Conservation (phyloP, 2,888 invertebrate genomes). For the Plagiodera versicolora region DNA sequence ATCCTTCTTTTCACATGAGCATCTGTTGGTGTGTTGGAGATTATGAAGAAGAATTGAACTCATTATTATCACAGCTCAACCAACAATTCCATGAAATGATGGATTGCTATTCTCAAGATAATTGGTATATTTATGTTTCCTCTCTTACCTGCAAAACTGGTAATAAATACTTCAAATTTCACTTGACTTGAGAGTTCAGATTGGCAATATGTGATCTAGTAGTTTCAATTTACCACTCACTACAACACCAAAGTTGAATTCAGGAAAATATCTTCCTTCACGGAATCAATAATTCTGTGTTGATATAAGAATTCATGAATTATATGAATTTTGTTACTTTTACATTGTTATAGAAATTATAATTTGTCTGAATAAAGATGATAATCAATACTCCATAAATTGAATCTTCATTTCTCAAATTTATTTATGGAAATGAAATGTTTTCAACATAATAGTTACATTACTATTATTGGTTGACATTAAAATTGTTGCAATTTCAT, state of each 20-base stretch:
- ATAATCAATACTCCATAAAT: no score
- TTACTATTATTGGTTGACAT: not conserved
- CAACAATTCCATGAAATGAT: constrained; percentile 50
- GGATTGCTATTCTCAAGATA: constrained; percentile 50
- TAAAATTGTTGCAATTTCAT: no score
- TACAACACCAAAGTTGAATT: no score
- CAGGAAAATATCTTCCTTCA: no score
- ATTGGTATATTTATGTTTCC: constrained; percentile 58
- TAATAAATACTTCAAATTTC: constrained; percentile 59
- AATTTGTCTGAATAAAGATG: no score
- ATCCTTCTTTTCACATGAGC: constrained; percentile 84
- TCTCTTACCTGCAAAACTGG: constrained; percentile 72
- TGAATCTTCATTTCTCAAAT: not conserved
- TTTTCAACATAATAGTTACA: not conserved
- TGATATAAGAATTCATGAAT: no score
- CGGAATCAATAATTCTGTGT: no score
- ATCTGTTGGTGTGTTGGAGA: constrained; percentile 79
- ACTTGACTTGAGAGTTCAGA: constrained; percentile 29
- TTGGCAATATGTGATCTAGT: no score
- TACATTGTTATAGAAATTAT: no score
- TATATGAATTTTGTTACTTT: no score
- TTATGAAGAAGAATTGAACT: constrained; percentile 57
- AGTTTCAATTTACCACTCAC: no score
- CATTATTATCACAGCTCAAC: constrained; percentile 59
- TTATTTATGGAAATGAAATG: not conserved